Evolutionary conservation across 1,140 invertebrate species (phyloP), one percentile per base, ranked within the genome.

Genomic region (Globodera rostochiensis): DNA sequence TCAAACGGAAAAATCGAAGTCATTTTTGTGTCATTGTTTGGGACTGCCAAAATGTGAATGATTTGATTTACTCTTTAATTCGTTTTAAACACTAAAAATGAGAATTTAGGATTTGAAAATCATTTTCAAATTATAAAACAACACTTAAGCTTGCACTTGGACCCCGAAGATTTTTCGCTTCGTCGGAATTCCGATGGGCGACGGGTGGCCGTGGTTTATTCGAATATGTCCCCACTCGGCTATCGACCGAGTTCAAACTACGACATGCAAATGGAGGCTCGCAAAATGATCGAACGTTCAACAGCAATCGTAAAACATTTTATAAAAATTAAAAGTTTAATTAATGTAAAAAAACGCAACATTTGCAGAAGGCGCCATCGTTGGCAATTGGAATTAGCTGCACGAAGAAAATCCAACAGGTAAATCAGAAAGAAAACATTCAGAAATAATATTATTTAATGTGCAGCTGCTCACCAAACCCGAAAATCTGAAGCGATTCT

Each of bases 141-240:
- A 49, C 25, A 36, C 50, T 78, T 46, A 19, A 66, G 45, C 47
- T 83, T 19, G 36, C 78, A 13, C 21, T 95, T 13, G 90, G 93
- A 60, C 57, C 57, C 57, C 57, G 19, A 19, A 11, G 15, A 64
- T 64, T 64, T 64, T 64, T 64, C 57, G 57, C 57, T 64, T 64
- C 57, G 57, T 6, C 57, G 19, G 19, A 64, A 64, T 15, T 64
- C 57, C 57, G 57, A 64, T 15, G 57, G 57, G 8, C 57, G 57
- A 64, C 11, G 57, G 57, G 15, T 64, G 13, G 57, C 57, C 57
- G 57, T 64, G 11, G 57, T 64, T 64, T 64, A 64, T 64, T 99
- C 45, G 94, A 98, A 45, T 98, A 98, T 91, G 97, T 94, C 91
- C 92, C 97, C 85, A 92, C 93, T 79, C 15, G 96, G 95, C 4